Conservation (phyloP, 2,113 vertebrate genomes). For the Phylloscopus trochilus region DNA sequence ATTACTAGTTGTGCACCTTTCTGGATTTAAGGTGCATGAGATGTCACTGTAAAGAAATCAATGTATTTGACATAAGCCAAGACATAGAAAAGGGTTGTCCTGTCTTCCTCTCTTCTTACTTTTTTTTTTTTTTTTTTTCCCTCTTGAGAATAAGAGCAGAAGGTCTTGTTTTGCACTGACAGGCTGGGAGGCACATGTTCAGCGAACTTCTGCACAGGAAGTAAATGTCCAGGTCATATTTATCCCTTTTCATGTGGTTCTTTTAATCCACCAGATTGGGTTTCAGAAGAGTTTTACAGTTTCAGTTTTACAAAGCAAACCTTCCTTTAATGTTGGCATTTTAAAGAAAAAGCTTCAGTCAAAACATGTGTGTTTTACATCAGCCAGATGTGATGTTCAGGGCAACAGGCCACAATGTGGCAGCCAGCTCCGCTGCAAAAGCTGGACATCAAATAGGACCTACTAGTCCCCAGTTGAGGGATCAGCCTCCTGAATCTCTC, state of each 20-base stretch:
- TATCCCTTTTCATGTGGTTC: conserved; percentile 91
- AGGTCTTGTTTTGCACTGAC: conserved; percentile 42
- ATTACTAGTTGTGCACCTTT: not conserved
- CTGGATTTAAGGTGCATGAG: not conserved
- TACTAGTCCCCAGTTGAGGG: not conserved
- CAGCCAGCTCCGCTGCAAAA: conserved; percentile 58
- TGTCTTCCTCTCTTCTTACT: not conserved
- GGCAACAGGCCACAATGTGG: conserved; percentile 67
- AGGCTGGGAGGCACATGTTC: conserved; percentile 90
- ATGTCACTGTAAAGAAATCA: not conserved
- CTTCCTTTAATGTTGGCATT: conserved; percentile 94
- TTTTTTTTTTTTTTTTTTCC: too few species aligned
- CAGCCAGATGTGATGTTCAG: conserved; percentile 83
- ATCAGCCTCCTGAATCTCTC: not conserved
- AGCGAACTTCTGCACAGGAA: conserved; percentile 91
- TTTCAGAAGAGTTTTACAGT: conserved; percentile 85
- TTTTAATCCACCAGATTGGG: conserved; percentile 86
- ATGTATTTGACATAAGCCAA: not conserved
- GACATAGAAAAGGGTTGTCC: not conserved
- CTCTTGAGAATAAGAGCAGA: conserved; percentile 24
- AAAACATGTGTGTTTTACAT: conserved; percentile 93
- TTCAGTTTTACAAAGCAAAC: conserved; percentile 88
- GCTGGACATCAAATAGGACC: not conserved
- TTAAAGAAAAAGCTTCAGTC: conserved; percentile 84
- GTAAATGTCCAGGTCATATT: conserved; percentile 84